phyloP scores from a whole-genome alignment of 2,888 invertebrate species.

The Leptinotarsa peninsularis region DNA sequence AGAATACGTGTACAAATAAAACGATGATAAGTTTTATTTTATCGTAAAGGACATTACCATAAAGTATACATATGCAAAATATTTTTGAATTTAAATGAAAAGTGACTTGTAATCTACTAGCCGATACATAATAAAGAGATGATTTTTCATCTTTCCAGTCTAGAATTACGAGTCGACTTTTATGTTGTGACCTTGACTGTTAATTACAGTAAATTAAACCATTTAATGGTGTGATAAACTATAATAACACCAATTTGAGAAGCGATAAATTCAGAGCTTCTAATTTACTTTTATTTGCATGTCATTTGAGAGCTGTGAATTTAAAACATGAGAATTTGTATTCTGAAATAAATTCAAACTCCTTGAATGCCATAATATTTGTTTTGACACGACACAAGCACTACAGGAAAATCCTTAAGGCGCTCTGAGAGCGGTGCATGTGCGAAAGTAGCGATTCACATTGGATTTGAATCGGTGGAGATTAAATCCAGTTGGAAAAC shows the following conservation, averaged over 20 bases:
- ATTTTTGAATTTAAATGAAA: constrained; percentile 47
- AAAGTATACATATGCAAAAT: constrained; percentile 45
- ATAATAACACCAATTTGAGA: constrained; percentile 59
- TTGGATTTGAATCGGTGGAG: too few species aligned
- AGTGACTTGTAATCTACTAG: constrained; percentile 39
- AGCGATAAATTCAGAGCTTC: constrained; percentile 52
- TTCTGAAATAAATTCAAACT: constrained; percentile 15
- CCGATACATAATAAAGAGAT: constrained; percentile 37
- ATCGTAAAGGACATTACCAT: constrained; percentile 36
- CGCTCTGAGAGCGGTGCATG: too few species aligned
- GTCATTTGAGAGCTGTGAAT: constrained; percentile 42
- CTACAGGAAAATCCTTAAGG: too few species aligned
- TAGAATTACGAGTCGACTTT: constrained; percentile 30
- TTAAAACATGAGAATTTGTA: constrained; percentile 42
- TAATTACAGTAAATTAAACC: constrained; percentile 62
- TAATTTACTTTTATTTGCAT: constrained; percentile 58
- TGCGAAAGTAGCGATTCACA: too few species aligned
- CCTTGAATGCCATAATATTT: not conserved
- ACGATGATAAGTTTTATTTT: constrained; percentile 48
- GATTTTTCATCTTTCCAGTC: constrained; percentile 30
- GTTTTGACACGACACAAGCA: too few species aligned
- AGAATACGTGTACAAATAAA: constrained; percentile 45
- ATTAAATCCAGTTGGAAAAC: too few species aligned
- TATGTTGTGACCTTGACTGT: constrained; percentile 58
- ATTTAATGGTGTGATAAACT: constrained; percentile 61